Evolutionary conservation across 2,888 invertebrate genomes (phyloP), one percentile per base, ranked within the genome.

Genomic region (Limnephilus marmoratus): DNA sequence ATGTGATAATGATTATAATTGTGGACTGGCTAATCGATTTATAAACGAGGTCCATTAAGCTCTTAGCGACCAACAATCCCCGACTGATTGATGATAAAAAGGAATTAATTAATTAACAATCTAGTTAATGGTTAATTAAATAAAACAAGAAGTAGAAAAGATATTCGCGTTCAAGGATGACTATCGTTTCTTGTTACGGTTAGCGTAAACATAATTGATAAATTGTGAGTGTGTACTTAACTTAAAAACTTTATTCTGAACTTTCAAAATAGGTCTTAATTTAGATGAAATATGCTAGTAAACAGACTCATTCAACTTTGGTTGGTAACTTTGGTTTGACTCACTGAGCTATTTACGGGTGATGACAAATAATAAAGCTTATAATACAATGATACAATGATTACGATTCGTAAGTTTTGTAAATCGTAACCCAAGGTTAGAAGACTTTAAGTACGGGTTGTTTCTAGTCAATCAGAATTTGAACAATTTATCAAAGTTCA

Each of bases 1-100:
- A 68, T 68, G 68, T n/a, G n/a, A 68, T 68, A n/a, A 68, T 68
- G n/a, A 68, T 68, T 68, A 68, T 68, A 68, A 68, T 68, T 68
- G 68, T 68, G 9, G 68, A n/a, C 24, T n/a, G 68, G 68, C 68
- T 68, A 68, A 68, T 68, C 68, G 68, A 68, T 68, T 68, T n/a
- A 68, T 68, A 68, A 68, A 68, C 68, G 68, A 68, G 68, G 24
- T 68, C 68, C 68, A 68, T 68, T 68, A 68, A 68, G 68, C 68
- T 68, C 68, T 68, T 68, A 68, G 9, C 24, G 68, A n/a, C 9
- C n/a, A 68, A 1, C 68, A 24, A 7, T 24, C 68, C 2, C 68
- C 9, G 68, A 68, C 68, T 68, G n/a, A 68, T 68, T 68, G 68
- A 68, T 68, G n/a, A 68, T 2, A 9, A 9, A 7, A 2, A 9